These are phyloP conservation scores for Junco hyemalis DNA, from an alignment of 2,113 vertebrate genomes.

Conservation along the genomic window DNA sequence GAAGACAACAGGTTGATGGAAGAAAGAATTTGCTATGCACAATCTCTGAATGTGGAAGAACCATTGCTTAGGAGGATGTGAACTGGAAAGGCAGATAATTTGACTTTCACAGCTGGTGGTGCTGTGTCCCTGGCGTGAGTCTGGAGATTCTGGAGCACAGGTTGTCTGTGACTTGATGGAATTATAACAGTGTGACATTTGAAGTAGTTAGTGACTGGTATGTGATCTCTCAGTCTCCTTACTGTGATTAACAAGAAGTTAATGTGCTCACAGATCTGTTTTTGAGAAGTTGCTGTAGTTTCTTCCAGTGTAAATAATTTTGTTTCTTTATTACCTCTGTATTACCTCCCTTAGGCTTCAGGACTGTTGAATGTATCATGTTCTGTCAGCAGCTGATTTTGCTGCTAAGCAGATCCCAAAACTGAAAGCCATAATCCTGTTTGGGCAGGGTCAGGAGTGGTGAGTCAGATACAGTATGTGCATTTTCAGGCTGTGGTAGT, in stretches of 20 bases:
- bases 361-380: background rate
- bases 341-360: background rate
- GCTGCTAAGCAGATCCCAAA: background rate
- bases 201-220: background rate
- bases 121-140: background rate
- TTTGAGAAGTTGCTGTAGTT: background rate
- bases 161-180: background rate
- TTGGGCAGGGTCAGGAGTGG: background rate
- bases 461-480: background rate
- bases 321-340: background rate
- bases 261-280: background rate
- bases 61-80: background rate
- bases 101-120: background rate
- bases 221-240: background rate
- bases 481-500: background rate
- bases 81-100: background rate
- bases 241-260: background rate
- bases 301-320: background rate
- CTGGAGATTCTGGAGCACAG: background rate
- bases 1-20: background rate
- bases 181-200: background rate
- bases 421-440: background rate
- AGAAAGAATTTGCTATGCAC: background rate
- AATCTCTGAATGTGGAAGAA: background rate
- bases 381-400: conserved; percentile 12